phyloP scores from a whole-genome alignment of 2,888 invertebrate species.

The Pyrgus malvae region DNA sequence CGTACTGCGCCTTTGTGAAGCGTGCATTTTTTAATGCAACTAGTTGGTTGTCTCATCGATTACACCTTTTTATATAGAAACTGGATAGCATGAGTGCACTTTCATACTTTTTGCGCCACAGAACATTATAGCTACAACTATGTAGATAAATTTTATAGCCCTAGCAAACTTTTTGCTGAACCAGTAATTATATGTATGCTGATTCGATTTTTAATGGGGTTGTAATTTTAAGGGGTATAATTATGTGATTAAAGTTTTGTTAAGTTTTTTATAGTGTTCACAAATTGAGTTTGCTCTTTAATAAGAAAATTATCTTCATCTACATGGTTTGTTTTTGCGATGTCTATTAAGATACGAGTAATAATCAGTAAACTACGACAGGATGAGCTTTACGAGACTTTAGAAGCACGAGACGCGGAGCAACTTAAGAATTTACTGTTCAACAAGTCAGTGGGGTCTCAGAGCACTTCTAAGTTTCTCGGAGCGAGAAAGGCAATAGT shows the following conservation, averaged over 20 bases:
- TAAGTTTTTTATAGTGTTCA: background rate
- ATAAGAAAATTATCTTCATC: slow-evolving; percentile 21
- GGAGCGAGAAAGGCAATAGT: slow-evolving; percentile 33
- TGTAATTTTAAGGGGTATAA: slow-evolving; percentile 23
- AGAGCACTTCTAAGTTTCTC: slow-evolving; percentile 24
- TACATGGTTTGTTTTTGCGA: slow-evolving; percentile 8
- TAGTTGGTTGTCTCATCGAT: slow-evolving; percentile 35
- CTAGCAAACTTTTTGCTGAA: slow-evolving; percentile 10
- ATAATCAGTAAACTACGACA: slow-evolving; percentile 6
- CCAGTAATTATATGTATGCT: slow-evolving; percentile 23
- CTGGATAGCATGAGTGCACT: slow-evolving; percentile 27
- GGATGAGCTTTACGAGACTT: background rate
- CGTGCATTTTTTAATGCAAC: slow-evolving; percentile 33
- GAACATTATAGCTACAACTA: slow-evolving; percentile 14
- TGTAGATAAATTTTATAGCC: slow-evolving; percentile 19
- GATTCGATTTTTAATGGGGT: slow-evolving; percentile 21
- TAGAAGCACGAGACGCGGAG: background rate
- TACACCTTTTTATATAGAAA: slow-evolving; percentile 30
- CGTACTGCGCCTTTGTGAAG: slow-evolving; percentile 29
- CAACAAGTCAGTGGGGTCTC: slow-evolving; percentile 14
- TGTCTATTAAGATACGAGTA: slow-evolving; percentile 7
- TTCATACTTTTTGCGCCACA: slow-evolving; percentile 20
- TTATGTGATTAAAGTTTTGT: slow-evolving; percentile 26
- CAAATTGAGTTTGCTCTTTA: slow-evolving; percentile 26
- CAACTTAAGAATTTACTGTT: slow-evolving; percentile 20